Percentiles rank a stretch among this genome's conserved stretches.
These are phyloP conservation scores for Megalurothrips usitatus DNA, from an alignment of 2,888 invertebrate genomes.

Conservation along the genomic window DNA sequence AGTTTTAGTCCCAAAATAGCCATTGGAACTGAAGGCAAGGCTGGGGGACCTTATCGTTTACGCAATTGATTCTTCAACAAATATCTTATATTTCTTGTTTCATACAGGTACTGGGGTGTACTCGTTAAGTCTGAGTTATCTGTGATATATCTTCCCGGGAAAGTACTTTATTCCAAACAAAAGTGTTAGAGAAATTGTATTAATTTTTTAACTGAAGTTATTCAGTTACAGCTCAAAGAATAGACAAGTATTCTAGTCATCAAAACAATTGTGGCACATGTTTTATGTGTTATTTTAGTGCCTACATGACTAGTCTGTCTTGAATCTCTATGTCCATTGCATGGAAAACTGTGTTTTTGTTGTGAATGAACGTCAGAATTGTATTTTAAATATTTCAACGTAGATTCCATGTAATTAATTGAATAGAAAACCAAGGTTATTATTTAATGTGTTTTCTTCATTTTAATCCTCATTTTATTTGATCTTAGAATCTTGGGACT, in stretches of 20 bases:
- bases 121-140: slow-evolving; percentile 5
- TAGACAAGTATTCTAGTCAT: neutral
- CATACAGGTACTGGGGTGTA: slow-evolving; percentile 1
- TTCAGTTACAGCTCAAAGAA: neutral
- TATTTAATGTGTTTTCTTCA: neutral
- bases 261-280: neutral
- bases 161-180: neutral
- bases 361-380: neutral
- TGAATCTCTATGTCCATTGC: slow-evolving; percentile 10
- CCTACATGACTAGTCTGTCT: neutral
- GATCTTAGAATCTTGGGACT: too few relatives aligned
- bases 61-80: neutral
- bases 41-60: neutral
- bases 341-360: neutral
- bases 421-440: slow-evolving; percentile 8
- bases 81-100: slow-evolving; percentile 15
- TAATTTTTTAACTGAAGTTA: neutral
- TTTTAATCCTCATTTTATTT: neutral
- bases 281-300: neutral
- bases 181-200: slow-evolving; percentile 1
- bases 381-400: neutral
- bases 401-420: neutral
- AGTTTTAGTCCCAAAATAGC: neutral
- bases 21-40: neutral
- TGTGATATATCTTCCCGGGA: slow-evolving; percentile 11